Percentiles rank a stretch among this genome's conserved stretches.
These are phyloP conservation scores for Callinectes sapidus DNA, from an alignment of 2,888 invertebrate genomes.

Conservation along the genomic window DNA sequence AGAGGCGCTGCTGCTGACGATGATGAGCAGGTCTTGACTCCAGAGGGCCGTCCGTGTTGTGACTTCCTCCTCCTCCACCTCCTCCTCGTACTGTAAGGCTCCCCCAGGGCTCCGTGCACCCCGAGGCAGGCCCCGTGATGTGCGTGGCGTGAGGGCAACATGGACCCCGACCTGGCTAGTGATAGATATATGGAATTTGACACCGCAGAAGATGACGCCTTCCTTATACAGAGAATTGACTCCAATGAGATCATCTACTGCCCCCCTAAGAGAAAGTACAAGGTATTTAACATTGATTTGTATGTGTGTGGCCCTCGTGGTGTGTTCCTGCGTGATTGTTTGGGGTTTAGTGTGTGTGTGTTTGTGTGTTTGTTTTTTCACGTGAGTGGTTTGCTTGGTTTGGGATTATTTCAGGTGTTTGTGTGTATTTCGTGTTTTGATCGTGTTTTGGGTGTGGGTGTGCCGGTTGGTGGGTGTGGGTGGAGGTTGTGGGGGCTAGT, in stretches of 20 bases:
- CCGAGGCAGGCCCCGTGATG: slow-evolving; percentile 45
- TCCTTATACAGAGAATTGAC: slow-evolving; percentile 69
- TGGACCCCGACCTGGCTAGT: slow-evolving; percentile 49
- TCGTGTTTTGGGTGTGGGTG: too few species aligned
- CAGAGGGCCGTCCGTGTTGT: not conserved
- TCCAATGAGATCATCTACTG: slow-evolving; percentile 71
- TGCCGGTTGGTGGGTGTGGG: not conserved
- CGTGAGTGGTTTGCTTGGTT: too few species aligned
- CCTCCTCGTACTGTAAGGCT: not conserved
- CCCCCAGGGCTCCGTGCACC: not conserved
- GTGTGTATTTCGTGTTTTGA: too few species aligned
- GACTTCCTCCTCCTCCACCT: slow-evolving; percentile 22
- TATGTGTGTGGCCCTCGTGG: not conserved
- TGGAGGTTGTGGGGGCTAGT: not conserved
- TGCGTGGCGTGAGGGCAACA: slow-evolving; percentile 39
- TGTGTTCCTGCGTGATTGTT: not conserved
- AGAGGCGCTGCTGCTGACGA: not conserved
- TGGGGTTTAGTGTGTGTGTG: too few species aligned
- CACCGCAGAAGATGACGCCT: slow-evolving; percentile 61
- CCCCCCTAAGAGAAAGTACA: slow-evolving; percentile 69
- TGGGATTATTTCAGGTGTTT: too few species aligned
- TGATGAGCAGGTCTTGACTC: not conserved
- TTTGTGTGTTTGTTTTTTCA: not conserved
- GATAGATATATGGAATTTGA: slow-evolving; percentile 60
- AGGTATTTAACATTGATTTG: slow-evolving; percentile 51